Evolutionary conservation across 2,113 vertebrate species (phyloP).

Genomic region (Xenopus laevis): DNA sequence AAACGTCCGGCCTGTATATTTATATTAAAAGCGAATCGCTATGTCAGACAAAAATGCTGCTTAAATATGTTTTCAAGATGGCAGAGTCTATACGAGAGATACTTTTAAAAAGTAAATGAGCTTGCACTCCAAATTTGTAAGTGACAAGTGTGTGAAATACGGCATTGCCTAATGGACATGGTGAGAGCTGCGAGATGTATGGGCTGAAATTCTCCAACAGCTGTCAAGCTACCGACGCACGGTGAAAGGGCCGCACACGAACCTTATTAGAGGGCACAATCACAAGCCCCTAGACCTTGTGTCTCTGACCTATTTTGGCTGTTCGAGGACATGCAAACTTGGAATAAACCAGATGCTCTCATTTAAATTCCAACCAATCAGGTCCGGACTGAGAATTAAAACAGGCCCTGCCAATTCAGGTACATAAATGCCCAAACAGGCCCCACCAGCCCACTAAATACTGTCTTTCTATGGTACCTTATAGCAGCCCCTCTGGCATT

Average conservation of each 20-base stretch:
- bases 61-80: slow-evolving; percentile 27
- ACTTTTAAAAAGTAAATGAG: slow-evolving; percentile 26
- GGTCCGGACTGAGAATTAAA: no score
- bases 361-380: no score
- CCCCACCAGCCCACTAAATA: no score
- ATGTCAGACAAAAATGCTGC: no score
- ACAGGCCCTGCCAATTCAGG: no score
- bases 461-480: no score
- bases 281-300: no score
- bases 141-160: slow-evolving; percentile 29
- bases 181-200: slow-evolving; percentile 31
- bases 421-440: no score
- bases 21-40: background rate
- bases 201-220: slow-evolving; percentile 2
- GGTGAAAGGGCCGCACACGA: background rate
- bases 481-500: no score
- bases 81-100: slow-evolving; percentile 1
- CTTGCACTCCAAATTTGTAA: slow-evolving; percentile 31
- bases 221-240: background rate
- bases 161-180: slow-evolving; percentile 31
- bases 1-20: background rate
- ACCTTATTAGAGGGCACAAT: background rate
- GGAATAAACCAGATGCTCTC: no score
- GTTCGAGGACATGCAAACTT: no score
- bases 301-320: no score